A percentile compares a stretch with the other conserved stretches of the same genome.
phyloP scores from a whole-genome alignment of 2,797 vertebrate species.

The Alcedo quadribrachys region DNA sequence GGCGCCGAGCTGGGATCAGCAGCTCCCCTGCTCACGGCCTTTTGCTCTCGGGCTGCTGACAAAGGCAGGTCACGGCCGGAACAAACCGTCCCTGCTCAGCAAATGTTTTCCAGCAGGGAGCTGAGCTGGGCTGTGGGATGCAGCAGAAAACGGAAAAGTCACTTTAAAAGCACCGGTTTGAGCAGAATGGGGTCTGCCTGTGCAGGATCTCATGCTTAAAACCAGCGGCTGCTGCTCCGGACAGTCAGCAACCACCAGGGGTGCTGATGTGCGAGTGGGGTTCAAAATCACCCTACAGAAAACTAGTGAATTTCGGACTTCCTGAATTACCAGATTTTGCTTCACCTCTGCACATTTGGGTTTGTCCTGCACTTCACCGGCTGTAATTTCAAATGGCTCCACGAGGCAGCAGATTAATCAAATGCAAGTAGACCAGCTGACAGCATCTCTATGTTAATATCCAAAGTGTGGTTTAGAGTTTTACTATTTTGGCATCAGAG shows the following conservation, averaged over 20 bases:
- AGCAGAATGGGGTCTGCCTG: neutral
- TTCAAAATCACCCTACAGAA: neutral
- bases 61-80: neutral
- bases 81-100: neutral
- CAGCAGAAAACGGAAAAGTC: too few relatives aligned
- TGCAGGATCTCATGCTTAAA: accelerated
- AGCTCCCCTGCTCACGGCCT: neutral
- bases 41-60: neutral
- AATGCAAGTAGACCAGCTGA: neutral
- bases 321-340: neutral
- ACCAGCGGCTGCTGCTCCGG: accelerated
- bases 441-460: accelerated
- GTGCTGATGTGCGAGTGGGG: neutral
- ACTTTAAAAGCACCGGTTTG: neutral
- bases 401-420: neutral
- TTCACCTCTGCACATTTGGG: accelerated
- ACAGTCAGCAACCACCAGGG: accelerated
- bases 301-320: accelerated
- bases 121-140: accelerated
- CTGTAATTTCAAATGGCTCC: neutral
- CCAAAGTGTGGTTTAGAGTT: neutral
- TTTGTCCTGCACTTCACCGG: accelerated
- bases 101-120: neutral
- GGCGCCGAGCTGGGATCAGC: neutral
- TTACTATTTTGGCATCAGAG: neutral